phyloP scores from a whole-genome alignment of 2,797 vertebrate species.

The Esox masquinongy region DNA sequence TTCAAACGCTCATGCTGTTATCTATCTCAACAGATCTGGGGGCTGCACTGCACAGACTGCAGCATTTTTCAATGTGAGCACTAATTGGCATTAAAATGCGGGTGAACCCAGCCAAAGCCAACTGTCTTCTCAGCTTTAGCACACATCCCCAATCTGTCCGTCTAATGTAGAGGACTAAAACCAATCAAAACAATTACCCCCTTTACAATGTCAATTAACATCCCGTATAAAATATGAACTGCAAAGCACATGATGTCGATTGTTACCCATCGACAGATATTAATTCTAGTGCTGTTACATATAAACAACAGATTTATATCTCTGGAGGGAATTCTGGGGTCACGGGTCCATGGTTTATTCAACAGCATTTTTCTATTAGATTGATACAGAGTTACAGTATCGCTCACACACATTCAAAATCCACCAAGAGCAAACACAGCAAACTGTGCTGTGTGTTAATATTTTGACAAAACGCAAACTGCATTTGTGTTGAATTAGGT shows the following conservation, averaged over 20 bases:
- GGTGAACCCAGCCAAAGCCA: neutral
- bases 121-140: neutral
- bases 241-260: neutral
- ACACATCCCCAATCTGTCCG: neutral
- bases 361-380: neutral
- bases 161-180: neutral
- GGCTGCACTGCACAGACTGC: neutral
- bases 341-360: neutral
- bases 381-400: neutral
- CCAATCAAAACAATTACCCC: neutral
- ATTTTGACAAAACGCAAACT: neutral
- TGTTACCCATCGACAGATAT: neutral
- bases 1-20: neutral
- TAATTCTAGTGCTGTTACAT: neutral
- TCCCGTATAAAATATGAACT: conserved; percentile 1
- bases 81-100: neutral
- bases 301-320: neutral
- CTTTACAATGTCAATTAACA: conserved; percentile 1
- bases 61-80: neutral
- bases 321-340: neutral
- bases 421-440: neutral
- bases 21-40: neutral
- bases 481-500: neutral
- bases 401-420: neutral
- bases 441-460: neutral